Base-by-base conservation (phyloP, 2,113 vertebrate species). In the Hoplias malabaricus region DNA sequence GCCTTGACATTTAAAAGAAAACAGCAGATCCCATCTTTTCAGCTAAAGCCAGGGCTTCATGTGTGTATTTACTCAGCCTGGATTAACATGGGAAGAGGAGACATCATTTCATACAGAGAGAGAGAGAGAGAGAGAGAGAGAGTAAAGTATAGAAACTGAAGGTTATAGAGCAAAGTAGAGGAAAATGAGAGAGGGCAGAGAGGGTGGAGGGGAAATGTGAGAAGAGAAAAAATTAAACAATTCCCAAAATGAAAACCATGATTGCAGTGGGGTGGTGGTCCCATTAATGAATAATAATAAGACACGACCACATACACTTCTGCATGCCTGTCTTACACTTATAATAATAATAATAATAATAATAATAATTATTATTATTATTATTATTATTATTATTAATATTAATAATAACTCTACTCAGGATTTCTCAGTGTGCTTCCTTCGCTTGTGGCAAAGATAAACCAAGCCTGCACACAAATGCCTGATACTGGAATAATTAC, bases 261-360 rank as follows among this genome's bases (percentile, higher is more conserved):
- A 3, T 50, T n/a, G 48, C 19, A 21, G 48, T 21, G 9, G 48
- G 48, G n/a, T n/a, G n/a, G n/a, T n/a, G n/a, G n/a, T n/a, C n/a
- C n/a, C n/a, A n/a, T 23, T 21, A 53, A 53, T 53, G 23, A 50
- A 21, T 53, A 48, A 36, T 40, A 61, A 57, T 50, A 48, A 59
- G 12, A 19, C 29, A 61, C 57, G 16, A 2, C 73, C 21, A 16
- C 59, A 53, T 23, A 53, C n/a, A 40, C 23, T 33, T 59, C 16
- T 25, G 56, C 62, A 63, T 71, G 21, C 40, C 33, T 38, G 53
- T 38, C 27, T 70, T 56, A 50, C 36, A 50, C 54, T 50, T 62
- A 62, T 38, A 69, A 77, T 61, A 70, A 48, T 29, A 70, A 48
- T 19, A n/a, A n/a, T n/a, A n/a, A n/a, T n/a, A n/a, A n/a, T n/a